Base-by-base conservation (phyloP, 2,888 invertebrate species). In the Alentia gelatinosa region DNA sequence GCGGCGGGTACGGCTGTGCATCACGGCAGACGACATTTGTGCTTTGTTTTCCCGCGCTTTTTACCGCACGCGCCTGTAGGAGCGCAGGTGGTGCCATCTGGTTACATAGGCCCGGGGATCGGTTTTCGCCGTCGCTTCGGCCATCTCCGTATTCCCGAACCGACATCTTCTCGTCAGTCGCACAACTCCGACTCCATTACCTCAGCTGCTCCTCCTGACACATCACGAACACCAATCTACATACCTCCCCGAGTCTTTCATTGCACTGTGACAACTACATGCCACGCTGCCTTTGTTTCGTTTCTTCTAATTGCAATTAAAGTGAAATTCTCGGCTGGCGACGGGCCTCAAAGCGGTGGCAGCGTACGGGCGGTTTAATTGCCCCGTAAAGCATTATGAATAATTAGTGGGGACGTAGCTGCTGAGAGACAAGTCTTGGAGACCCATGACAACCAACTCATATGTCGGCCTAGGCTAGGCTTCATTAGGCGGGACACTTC, bases 11-110 rank as follows among this genome's bases (percentile, higher is more conserved):
- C 35, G 79, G 5, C 19, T 26, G 35, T 79, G 79, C 33, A 39
- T 79, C 79, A 79, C n/a, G 37, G 39, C 79, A 79, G 79, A 37
- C 79, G 79, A 79, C 79, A 35, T 79, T 79, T 79, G 15, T 79
- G 3, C 0, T 23, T 15, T 1, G 1, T 79, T 79, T 35, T 19
- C 39, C 37, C 79, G 79, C 79, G 3, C 37, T 79, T 79, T 79
- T 35, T 35, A 5, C 9, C 39, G 35, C n/a, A 15, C n/a, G 79
- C 79, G 79, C 79, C 79, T 19, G 37, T 23, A 79, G n/a, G 79
- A 26, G 39, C 79, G 79, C 79, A 79, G 79, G 79, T 79, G 79
- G 79, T 39, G 39, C 15, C 79, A 35, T 39, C 79, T 79, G 37
- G 39, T 39, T 35, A 79, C 79, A 79, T 79, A 79, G 12, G 39